Evolutionary conservation across 1,140 invertebrate species (phyloP).

Genomic region (Chymomyza costata): DNA sequence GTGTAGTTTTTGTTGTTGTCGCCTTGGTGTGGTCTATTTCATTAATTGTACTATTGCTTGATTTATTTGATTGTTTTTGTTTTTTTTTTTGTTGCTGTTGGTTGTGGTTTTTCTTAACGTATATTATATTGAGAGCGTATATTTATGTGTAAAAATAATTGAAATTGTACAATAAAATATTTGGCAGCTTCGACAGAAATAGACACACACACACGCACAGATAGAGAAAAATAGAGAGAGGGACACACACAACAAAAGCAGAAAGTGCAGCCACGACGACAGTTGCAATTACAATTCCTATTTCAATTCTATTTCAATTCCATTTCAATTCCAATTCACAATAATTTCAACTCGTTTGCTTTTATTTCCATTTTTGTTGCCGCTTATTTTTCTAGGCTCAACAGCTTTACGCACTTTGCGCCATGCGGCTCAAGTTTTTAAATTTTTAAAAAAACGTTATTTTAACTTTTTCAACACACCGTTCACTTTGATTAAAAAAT

Average conservation of each 20-base stretch:
- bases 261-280: constrained; percentile 28
- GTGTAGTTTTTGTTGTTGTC: constrained; percentile 6
- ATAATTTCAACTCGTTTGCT: constrained; percentile 3
- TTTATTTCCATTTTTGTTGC: constrained; percentile 1
- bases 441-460: not conserved
- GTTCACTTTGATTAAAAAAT: constrained; percentile 23
- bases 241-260: constrained; percentile 52
- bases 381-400: constrained; percentile 3
- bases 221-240: constrained; percentile 41
- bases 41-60: constrained; percentile 47
- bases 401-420: constrained; percentile 46
- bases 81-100: constrained; percentile 19
- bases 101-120: constrained; percentile 41
- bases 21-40: constrained; percentile 43
- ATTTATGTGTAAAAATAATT: constrained; percentile 68
- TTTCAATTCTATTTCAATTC: constrained; percentile 6
- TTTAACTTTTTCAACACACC: not conserved
- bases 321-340: not conserved
- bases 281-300: constrained; percentile 8
- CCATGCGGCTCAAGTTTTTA: constrained; percentile 30
- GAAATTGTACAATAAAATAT: constrained; percentile 68
- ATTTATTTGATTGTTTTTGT: no score
- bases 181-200: constrained; percentile 71
- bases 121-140: constrained; percentile 55
- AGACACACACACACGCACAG: constrained; percentile 53